Conservation (phyloP, 2,888 invertebrate species). For the Agapostemon virescens region DNA sequence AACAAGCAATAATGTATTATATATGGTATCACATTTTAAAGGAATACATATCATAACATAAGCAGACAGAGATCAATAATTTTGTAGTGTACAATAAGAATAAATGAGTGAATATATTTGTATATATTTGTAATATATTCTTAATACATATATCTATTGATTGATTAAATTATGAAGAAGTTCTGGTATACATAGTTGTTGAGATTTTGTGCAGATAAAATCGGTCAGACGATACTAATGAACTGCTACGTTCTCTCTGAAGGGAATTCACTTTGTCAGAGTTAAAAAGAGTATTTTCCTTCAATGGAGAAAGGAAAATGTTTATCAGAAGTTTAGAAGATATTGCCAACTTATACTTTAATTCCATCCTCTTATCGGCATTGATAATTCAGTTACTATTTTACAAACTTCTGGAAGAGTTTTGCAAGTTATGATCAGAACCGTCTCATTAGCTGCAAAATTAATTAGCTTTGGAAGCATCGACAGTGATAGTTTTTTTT, state of each 20-base stretch:
- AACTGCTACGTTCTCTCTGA: not conserved
- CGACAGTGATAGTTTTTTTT: not conserved
- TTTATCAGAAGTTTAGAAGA: not conserved
- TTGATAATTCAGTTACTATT: not conserved
- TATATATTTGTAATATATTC: too few species aligned
- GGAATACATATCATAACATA: too few species aligned
- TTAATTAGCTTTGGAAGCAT: not conserved
- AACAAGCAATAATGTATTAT: too few species aligned
- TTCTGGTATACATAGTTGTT: not conserved
- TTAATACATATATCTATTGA: too few species aligned
- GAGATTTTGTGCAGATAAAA: not conserved
- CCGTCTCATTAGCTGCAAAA: not conserved
- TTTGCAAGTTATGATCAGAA: not conserved
- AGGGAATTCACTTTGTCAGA: not conserved
- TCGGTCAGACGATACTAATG: not conserved
- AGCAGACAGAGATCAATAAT: too few species aligned
- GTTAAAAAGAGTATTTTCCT: not conserved
- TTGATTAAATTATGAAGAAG: not conserved
- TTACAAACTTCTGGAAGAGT: not conserved
- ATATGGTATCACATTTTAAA: too few species aligned
- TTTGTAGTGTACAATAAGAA: too few species aligned
- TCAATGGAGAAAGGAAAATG: constrained; percentile 1
- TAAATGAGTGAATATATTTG: too few species aligned
- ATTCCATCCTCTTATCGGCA: not conserved
- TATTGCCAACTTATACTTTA: not conserved